These are phyloP conservation scores for Uropsilus gracilis DNA, from an alignment of 2,113 vertebrate species.

Conservation along the genomic window DNA sequence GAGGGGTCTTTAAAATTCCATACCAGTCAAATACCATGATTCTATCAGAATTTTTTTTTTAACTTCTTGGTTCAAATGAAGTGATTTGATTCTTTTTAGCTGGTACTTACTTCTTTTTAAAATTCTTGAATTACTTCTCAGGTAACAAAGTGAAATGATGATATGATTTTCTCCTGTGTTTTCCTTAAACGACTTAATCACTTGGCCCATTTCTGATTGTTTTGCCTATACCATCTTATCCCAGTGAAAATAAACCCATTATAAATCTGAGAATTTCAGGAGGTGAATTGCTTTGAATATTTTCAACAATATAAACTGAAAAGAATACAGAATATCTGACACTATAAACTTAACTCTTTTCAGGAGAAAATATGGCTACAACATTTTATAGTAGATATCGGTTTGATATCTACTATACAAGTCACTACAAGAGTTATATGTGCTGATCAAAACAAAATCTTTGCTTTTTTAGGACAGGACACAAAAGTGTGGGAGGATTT, in stretches of 20 bases:
- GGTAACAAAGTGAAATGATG: background rate
- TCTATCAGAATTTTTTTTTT: background rate
- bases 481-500: background rate
- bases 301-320: conserved; percentile 9
- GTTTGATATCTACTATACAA: background rate
- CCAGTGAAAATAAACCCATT: background rate
- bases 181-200: background rate
- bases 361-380: background rate
- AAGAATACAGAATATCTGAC: background rate
- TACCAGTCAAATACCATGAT: background rate
- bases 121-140: background rate
- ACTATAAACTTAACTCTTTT: conserved; percentile 36
- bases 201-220: background rate
- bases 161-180: background rate
- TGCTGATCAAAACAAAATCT: background rate
- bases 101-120: background rate
- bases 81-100: conserved; percentile 24
- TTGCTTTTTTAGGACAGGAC: background rate
- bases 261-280: background rate
- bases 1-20: background rate
- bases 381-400: background rate
- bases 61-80: background rate
- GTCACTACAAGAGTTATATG: background rate
- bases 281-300: conserved; percentile 4
- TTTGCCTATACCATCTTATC: background rate